Evolutionary conservation across 2,797 vertebrate genomes (phyloP), one percentile per base, ranked within the genome.

Genomic region (Cryptoprocta ferox): DNA sequence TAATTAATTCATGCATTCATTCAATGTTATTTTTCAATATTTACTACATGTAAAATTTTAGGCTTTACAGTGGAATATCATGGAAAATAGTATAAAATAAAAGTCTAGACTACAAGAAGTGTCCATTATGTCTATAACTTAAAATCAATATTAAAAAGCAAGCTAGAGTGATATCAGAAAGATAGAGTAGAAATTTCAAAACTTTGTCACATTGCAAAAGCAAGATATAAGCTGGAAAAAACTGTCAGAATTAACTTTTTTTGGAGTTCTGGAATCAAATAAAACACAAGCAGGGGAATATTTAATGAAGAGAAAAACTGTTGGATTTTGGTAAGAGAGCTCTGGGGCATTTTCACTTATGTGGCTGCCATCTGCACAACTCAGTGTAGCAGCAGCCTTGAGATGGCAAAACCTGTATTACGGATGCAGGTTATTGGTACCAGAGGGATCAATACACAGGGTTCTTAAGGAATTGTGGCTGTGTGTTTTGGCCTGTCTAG

Each of bases 11-110:
- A 87, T 35, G 5, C 30, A 86, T 71, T 63, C 12, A 80, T 84
- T 66, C 0, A 61, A 45, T 91, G 93, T 61, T 89, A 84, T 66
- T 91, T 28, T 88, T 92, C 19, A 87, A 66, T 80, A 92, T 71
- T 80, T 84, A 56, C 3, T 35, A 24, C 28, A 37, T 63, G 12
- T 59, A 92, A 91, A 91, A 91, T 89, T 89, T 9, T 82, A 71
- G 4, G n/a, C 16, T 63, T 95, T 65, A 91, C 28, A 66, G 50
- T 79, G 8, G 14, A 83, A 78, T 85, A 75, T 16, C 11, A 89
- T 37, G 50, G 75, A 82, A 95, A n/a, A 21, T 50, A 75, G 19
- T 48, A 93, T 56, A 59, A 66, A 93, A 68, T 93, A 82, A 61
- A 95, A 84, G 26, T 76, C 21, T 32, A 76, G 26, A 66, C 26